phyloP scores from a whole-genome alignment of 2,888 invertebrate genomes.

The Diploptera punctata region DNA sequence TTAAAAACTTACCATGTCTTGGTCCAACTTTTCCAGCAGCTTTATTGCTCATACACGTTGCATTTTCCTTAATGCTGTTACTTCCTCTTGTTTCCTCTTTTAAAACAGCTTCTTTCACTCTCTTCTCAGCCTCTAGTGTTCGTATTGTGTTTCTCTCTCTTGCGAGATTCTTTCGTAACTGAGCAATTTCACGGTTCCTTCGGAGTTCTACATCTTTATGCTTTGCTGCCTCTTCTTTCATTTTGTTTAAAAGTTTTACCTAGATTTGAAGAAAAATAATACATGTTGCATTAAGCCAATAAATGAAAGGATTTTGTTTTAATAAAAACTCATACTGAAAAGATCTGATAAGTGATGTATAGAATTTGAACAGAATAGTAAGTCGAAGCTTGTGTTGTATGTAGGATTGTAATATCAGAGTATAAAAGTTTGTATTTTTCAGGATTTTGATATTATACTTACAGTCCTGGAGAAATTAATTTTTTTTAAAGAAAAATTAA shows the following conservation, averaged over 20 bases:
- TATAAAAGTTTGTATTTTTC: no score
- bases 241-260: conserved; percentile 88
- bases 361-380: no score
- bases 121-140: conserved; percentile 85
- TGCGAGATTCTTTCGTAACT: conserved; percentile 87
- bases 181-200: conserved; percentile 86
- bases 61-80: conserved; percentile 71
- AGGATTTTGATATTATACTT: no score
- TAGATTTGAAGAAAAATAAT: no score
- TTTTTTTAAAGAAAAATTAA: no score
- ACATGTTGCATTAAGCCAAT: no score
- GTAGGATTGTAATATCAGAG: no score
- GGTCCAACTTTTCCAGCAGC: conserved; percentile 68
- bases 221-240: conserved; percentile 88
- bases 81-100: conserved; percentile 91
- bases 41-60: conserved; percentile 67
- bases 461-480: no score
- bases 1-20: conserved; percentile 51
- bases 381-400: no score
- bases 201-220: conserved; percentile 64
- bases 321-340: no score
- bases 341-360: no score
- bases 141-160: conserved; percentile 86
- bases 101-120: conserved; percentile 82
- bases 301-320: no score